Conservation (phyloP, 2,797 vertebrate species). For the Enteromius viviparus region DNA sequence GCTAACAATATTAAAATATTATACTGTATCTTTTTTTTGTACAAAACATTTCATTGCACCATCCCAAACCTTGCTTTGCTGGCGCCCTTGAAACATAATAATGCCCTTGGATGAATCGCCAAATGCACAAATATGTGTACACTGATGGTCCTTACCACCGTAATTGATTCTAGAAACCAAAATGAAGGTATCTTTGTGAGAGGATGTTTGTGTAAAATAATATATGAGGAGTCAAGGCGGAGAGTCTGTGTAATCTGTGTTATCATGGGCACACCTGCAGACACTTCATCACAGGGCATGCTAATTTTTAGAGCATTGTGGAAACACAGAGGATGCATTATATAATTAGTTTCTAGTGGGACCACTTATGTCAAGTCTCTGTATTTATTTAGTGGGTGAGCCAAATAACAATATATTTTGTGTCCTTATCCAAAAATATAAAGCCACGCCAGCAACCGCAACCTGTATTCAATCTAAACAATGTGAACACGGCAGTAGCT, state of each 20-base stretch:
- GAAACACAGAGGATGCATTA: constrained; percentile 48
- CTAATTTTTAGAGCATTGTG: constrained; percentile 63
- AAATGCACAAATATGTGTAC: neutral
- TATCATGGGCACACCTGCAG: constrained; percentile 68
- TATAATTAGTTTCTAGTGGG: constrained; percentile 53
- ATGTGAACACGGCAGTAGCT: neutral
- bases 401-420: constrained; percentile 6
- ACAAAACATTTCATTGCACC: neutral
- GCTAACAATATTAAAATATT: neutral
- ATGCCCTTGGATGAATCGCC: neutral
- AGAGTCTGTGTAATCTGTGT: constrained; percentile 66
- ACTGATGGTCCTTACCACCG: neutral
- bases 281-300: constrained; percentile 57
- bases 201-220: constrained; percentile 32
- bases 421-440: constrained; percentile 25
- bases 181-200: constrained; percentile 2
- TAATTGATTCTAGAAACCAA: constrained; percentile 21
- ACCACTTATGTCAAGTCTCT: constrained; percentile 44
- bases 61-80: constrained; percentile 2
- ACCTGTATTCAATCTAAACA: constrained; percentile 2
- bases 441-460: neutral
- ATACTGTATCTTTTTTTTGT: neutral
- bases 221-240: constrained; percentile 44
- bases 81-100: neutral
- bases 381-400: constrained; percentile 32